Evolutionary conservation across 2,888 invertebrate genomes (phyloP).

Genomic region (Smittia sp.): DNA sequence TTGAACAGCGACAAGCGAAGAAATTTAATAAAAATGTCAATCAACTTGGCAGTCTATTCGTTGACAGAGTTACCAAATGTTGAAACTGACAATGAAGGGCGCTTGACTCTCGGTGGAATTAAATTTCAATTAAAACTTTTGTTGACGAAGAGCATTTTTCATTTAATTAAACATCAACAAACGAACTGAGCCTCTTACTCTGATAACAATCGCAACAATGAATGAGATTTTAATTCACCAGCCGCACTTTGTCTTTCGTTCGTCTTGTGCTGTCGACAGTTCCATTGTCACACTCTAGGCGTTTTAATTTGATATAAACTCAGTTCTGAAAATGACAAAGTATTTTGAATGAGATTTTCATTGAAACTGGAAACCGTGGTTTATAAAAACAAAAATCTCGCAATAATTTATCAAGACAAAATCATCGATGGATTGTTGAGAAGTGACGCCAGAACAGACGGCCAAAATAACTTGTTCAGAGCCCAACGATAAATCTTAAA

Average conservation of each 20-base stretch:
- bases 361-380: too few species aligned
- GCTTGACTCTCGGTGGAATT: background rate
- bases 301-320: background rate
- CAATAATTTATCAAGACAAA: too few species aligned
- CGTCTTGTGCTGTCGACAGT: background rate
- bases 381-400: too few species aligned
- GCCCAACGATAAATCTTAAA: too few species aligned
- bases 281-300: background rate
- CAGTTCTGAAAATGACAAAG: background rate
- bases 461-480: too few species aligned
- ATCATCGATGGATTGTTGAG: too few species aligned
- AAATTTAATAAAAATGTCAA: too few species aligned
- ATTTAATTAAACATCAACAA: background rate
- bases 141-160: constrained; percentile 4
- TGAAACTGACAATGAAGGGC: too few species aligned
- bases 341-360: background rate
- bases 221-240: constrained; percentile 9
- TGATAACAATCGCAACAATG: background rate
- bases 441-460: too few species aligned
- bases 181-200: background rate
- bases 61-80: too few species aligned
- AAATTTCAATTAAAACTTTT: constrained; percentile 1
- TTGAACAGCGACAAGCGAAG: too few species aligned
- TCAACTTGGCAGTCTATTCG: too few species aligned
- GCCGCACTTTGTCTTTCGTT: background rate